Conservation (phyloP, 2,888 invertebrate species). For the Laothoe populi region DNA sequence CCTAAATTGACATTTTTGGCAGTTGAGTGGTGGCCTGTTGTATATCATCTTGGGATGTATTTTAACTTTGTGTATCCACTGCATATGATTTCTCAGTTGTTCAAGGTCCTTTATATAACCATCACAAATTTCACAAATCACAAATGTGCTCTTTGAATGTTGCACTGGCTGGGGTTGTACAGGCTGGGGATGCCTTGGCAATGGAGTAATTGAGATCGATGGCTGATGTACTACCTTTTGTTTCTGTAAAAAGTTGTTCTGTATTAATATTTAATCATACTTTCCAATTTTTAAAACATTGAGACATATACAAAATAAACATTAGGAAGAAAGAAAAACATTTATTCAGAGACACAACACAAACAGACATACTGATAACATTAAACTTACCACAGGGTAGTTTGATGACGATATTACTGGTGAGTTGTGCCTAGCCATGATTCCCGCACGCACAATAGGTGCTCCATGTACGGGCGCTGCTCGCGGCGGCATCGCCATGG, state of each 20-base stretch:
- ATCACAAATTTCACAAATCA: slow-evolving; percentile 98
- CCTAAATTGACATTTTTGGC: slow-evolving; percentile 96
- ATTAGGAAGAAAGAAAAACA: too few species aligned
- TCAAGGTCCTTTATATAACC: slow-evolving; percentile 98
- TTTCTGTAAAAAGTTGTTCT: slow-evolving; percentile 52
- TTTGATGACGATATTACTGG: slow-evolving; percentile 82
- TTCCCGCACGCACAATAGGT: slow-evolving; percentile 68
- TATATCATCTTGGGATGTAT: slow-evolving; percentile 98
- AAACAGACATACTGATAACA: too few species aligned
- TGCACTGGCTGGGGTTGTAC: slow-evolving; percentile 63
- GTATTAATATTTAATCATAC: not conserved
- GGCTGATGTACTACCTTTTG: slow-evolving; percentile 86
- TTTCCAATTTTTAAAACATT: slow-evolving; percentile 16
- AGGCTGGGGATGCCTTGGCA: slow-evolving; percentile 86
- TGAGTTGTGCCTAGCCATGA: slow-evolving; percentile 86
- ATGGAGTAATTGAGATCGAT: slow-evolving; percentile 95
- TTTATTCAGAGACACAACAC: too few species aligned
- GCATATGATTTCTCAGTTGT: slow-evolving; percentile 97
- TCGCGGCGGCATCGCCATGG: slow-evolving; percentile 49
- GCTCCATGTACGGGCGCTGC: slow-evolving; percentile 53
- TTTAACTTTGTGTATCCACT: slow-evolving; percentile 98
- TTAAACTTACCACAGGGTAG: slow-evolving; percentile 67
- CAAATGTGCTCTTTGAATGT: slow-evolving; percentile 90
- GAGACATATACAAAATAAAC: too few species aligned
- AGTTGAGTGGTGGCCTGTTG: slow-evolving; percentile 96